Percentiles rank a stretch among this genome's conserved stretches.
Evolutionary conservation across 1,140 invertebrate species (phyloP).

Genomic region (Heliothis subflexa): DNA sequence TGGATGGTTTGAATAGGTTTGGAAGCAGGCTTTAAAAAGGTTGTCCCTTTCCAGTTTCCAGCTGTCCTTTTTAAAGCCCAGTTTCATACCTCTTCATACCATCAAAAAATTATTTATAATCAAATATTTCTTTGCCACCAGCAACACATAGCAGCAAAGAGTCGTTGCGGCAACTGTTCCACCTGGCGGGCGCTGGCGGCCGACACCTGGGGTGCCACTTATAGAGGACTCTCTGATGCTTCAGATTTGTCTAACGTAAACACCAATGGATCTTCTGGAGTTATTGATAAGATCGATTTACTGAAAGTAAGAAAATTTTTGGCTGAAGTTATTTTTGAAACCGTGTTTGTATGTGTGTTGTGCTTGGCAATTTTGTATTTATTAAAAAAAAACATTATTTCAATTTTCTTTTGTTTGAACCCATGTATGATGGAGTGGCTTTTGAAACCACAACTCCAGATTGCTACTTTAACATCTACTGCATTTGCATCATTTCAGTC

Average conservation of each 20-base stretch:
- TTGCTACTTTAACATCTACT: too few relatives aligned
- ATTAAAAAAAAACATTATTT: too few relatives aligned
- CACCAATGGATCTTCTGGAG: slow-evolving; percentile 49
- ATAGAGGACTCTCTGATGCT: slow-evolving; percentile 55
- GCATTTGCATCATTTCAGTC: too few relatives aligned
- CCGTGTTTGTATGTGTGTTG: neutral
- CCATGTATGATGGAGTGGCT: too few relatives aligned
- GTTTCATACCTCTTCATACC: neutral
- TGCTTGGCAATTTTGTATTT: too few relatives aligned
- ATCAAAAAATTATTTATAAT: neutral
- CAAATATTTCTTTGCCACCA: slow-evolving; percentile 59
- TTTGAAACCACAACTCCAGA: too few relatives aligned
- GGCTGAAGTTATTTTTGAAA: neutral
- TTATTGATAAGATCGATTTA: slow-evolving; percentile 70
- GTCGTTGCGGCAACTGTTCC: slow-evolving; percentile 88
- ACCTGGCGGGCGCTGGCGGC: slow-evolving; percentile 89
- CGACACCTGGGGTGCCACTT: slow-evolving; percentile 89
- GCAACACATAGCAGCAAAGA: slow-evolving; percentile 84
- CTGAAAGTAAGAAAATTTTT: slow-evolving; percentile 62
- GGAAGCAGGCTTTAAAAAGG: too few relatives aligned
- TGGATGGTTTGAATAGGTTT: too few relatives aligned
- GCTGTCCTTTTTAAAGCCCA: too few relatives aligned
- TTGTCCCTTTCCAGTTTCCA: too few relatives aligned
- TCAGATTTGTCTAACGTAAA: slow-evolving; percentile 44
- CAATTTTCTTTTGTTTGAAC: too few relatives aligned